Evolutionary conservation across 1,140 invertebrate genomes (phyloP).

Genomic region (Thrips palmi): DNA sequence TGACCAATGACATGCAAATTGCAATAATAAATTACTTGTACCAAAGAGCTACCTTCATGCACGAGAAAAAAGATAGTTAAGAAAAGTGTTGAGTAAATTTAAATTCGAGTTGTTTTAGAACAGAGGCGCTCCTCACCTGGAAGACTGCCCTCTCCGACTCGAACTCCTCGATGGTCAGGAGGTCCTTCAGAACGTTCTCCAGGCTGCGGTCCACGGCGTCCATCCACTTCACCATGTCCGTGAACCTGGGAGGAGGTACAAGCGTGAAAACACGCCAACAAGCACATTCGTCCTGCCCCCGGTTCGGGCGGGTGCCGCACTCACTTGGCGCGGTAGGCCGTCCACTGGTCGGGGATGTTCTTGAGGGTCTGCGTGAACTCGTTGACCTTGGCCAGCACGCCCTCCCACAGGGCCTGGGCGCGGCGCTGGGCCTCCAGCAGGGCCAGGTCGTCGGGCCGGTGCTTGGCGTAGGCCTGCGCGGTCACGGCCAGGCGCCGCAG

Average conservation of each 20-base stretch:
- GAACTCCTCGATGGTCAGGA: slow-evolving; percentile 71
- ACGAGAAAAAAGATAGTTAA: too few relatives aligned
- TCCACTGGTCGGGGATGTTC: slow-evolving; percentile 79
- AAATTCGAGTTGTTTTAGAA: background rate
- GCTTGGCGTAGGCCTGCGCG: slow-evolving; percentile 37
- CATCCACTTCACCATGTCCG: slow-evolving; percentile 80
- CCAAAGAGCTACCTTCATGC: too few relatives aligned
- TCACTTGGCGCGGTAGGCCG: slow-evolving; percentile 58
- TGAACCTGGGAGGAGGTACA: slow-evolving; percentile 33
- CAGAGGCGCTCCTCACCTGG: slow-evolving; percentile 41
- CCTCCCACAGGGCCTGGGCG: slow-evolving; percentile 54
- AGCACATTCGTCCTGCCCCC: too few relatives aligned
- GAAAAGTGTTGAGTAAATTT: background rate
- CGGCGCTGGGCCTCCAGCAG: slow-evolving; percentile 43
- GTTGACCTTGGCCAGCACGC: slow-evolving; percentile 46
- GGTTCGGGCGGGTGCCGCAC: slow-evolving; percentile 8
- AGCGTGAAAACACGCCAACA: background rate
- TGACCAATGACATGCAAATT: too few relatives aligned
- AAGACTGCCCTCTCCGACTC: slow-evolving; percentile 72
- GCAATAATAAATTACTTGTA: too few relatives aligned
- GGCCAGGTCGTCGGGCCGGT: slow-evolving; percentile 40
- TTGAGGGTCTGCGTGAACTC: slow-evolving; percentile 55
- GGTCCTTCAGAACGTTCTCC: slow-evolving; percentile 63
- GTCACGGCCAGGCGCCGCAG: slow-evolving; percentile 57
- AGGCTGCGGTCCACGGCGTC: slow-evolving; percentile 66